Evolutionary conservation across 2,797 vertebrate species (phyloP).

Genomic region (Peromyscus nudipes): DNA sequence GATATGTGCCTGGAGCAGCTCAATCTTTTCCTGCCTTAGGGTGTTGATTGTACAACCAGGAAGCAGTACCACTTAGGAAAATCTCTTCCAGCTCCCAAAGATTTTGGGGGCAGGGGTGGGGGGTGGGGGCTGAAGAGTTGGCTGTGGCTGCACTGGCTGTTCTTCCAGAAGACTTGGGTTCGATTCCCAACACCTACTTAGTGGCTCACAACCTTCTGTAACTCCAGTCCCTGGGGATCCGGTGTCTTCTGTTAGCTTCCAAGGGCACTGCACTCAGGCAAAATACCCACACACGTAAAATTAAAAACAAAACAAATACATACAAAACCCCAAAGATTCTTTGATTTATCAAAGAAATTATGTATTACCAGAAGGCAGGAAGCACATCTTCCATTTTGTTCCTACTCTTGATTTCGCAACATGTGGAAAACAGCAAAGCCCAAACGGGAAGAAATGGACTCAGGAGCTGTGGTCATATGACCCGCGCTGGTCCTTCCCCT

Average conservation of each 20-base stretch:
- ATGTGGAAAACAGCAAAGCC: slow-evolving; percentile 52
- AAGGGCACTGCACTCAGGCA: neutral
- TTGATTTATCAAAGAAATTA: slow-evolving; percentile 50
- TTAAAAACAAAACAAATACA: neutral
- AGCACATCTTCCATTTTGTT: neutral
- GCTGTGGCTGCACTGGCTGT: neutral
- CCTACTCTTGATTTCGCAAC: slow-evolving; percentile 55
- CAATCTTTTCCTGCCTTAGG: slow-evolving; percentile 15
- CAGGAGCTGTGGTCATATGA: slow-evolving; percentile 36
- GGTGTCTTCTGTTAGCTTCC: neutral
- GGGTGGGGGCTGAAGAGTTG: neutral
- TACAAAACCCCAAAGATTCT: neutral
- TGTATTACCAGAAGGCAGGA: slow-evolving; percentile 47
- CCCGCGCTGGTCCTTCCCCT: slow-evolving; percentile 23
- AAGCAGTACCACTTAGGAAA: slow-evolving; percentile 30
- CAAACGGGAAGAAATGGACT: neutral
- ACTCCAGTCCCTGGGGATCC: neutral
- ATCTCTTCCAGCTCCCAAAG: slow-evolving; percentile 23
- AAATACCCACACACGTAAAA: neutral
- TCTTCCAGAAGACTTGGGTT: neutral
- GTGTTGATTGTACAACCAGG: slow-evolving; percentile 60
- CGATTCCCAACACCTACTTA: neutral
- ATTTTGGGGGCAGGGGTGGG: neutral
- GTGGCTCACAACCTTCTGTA: neutral
- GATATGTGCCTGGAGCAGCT: slow-evolving; percentile 30